These are phyloP conservation scores for Gadus chalcogrammus DNA, from an alignment of 2,113 vertebrate species.

Conservation along the genomic window DNA sequence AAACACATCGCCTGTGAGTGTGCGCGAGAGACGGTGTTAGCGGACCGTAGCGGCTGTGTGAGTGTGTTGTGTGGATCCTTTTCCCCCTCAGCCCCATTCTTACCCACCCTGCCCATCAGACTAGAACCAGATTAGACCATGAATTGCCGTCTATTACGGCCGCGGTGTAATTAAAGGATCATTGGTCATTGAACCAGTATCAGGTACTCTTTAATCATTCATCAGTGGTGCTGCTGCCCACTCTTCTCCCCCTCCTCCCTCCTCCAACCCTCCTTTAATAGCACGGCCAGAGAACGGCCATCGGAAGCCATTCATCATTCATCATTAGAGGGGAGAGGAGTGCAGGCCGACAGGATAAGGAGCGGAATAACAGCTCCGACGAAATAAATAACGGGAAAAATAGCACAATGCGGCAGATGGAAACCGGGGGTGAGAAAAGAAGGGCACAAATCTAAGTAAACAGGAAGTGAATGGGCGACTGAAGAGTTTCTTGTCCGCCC, in stretches of 20 bases:
- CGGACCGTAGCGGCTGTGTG: background rate
- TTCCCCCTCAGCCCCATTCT: background rate
- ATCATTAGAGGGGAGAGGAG: constrained; percentile 14
- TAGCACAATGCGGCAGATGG: too few relatives aligned
- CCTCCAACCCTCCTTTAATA: constrained; percentile 26
- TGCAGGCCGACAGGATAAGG: too few relatives aligned
- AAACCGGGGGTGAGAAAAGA: too few relatives aligned
- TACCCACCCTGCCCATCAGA: constrained; percentile 14
- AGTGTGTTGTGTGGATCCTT: background rate
- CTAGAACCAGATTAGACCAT: constrained; percentile 34
- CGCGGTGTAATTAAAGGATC: constrained; percentile 48
- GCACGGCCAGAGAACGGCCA: constrained; percentile 22
- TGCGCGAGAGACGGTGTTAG: background rate
- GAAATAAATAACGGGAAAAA: too few relatives aligned
- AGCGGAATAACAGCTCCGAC: too few relatives aligned
- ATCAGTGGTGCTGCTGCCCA: constrained; percentile 4
- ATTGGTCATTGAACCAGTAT: constrained; percentile 47
- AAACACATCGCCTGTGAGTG: background rate
- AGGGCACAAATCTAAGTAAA: too few relatives aligned
- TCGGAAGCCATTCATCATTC: constrained; percentile 38
- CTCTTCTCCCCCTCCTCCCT: background rate
- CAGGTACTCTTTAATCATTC: constrained; percentile 39
- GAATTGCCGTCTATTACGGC: constrained; percentile 41
- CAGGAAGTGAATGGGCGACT: too few relatives aligned
- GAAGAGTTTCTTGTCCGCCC: too few relatives aligned